Percentiles rank a stretch among this genome's conserved stretches.
These are phyloP conservation scores for Zosterops pallidus DNA, from an alignment of 2,113 vertebrate genomes.

Conservation along the genomic window DNA sequence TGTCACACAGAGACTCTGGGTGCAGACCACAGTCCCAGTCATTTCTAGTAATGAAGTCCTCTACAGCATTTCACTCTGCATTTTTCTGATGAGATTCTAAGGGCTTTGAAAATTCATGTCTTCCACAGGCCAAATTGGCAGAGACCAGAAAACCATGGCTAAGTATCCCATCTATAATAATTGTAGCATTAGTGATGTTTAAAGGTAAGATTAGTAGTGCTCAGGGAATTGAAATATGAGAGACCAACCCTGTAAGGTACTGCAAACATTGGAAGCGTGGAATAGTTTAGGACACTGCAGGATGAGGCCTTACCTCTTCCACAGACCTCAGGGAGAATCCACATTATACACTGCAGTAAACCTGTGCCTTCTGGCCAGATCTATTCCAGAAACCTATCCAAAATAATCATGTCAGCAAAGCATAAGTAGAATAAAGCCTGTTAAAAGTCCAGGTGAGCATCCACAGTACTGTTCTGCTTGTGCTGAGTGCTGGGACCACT, in stretches of 20 bases:
- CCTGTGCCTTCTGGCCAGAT: background rate
- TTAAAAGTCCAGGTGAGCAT: background rate
- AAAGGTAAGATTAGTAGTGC: background rate
- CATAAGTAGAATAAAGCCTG: background rate
- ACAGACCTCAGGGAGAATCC: background rate
- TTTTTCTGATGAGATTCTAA: background rate
- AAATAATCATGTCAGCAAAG: background rate
- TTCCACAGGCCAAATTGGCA: background rate
- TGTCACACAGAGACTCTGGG: accelerated
- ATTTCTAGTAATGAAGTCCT: background rate
- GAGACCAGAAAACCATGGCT: background rate
- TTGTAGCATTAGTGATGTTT: background rate
- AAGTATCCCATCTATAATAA: background rate
- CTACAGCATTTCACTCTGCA: background rate
- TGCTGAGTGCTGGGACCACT: background rate
- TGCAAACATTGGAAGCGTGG: background rate
- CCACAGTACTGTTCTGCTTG: background rate
- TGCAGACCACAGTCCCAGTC: background rate
- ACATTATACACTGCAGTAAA: background rate
- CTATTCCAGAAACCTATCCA: background rate
- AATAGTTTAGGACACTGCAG: background rate
- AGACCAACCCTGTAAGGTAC: background rate
- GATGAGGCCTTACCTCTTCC: background rate
- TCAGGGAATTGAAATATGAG: background rate
- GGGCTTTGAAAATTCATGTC: background rate